Percentiles rank a stretch among this genome's conserved stretches.
phyloP scores from a whole-genome alignment of 2,113 vertebrate genomes.

The Tychaedon coryphoeus region DNA sequence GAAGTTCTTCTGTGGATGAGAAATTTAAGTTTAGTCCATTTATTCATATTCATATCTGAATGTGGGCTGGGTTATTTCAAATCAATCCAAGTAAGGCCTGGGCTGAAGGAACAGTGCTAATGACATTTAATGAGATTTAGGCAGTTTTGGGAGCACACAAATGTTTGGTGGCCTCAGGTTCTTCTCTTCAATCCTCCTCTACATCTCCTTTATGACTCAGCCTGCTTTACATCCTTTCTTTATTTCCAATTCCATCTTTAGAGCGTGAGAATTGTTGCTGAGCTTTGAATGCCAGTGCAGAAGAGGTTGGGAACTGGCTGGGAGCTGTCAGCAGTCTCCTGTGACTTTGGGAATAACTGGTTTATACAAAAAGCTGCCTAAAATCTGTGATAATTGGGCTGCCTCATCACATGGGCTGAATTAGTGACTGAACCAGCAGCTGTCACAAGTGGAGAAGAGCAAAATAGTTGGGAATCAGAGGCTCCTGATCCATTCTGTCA shows the following conservation, averaged over 20 bases:
- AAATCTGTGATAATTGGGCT: not conserved
- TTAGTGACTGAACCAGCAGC: not conserved
- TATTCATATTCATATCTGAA: not conserved
- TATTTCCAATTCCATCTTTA: not conserved
- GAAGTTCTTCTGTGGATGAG: not conserved
- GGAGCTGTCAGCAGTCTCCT: not conserved
- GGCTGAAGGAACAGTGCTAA: not conserved
- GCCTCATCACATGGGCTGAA: not conserved
- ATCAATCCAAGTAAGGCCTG: not conserved
- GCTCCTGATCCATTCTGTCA: not conserved
- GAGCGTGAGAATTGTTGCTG: not conserved
- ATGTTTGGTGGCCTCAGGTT: not conserved
- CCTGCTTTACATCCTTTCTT: slow-evolving; percentile 1
- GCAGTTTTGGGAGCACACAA: not conserved
- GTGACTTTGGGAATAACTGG: not conserved
- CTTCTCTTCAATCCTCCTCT: not conserved
- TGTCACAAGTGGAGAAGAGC: not conserved
- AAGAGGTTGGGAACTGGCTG: not conserved
- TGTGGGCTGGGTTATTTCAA: not conserved
- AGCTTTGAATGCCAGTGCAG: not conserved
- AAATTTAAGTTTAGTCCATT: not conserved
- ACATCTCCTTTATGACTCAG: slow-evolving; percentile 31
- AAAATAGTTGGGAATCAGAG: not conserved
- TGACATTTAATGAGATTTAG: not conserved
- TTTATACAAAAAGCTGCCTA: not conserved